Base-by-base conservation (phyloP, 2,797 vertebrate species). In the Novumbra hubbsi region DNA sequence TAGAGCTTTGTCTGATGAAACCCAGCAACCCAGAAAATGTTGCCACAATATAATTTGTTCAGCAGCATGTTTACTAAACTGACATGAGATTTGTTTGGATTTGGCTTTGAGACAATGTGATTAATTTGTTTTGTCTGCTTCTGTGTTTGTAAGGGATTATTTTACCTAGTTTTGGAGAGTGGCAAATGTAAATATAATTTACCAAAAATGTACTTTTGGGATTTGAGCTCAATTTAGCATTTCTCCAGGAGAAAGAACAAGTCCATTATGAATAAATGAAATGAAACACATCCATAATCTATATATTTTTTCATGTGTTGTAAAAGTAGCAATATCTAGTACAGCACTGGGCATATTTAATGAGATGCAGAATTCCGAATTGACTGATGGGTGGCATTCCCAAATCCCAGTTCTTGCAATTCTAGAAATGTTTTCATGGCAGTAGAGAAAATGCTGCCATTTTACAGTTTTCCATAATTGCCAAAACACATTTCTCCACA, bases 61-160 rank as follows among this genome's bases (percentile, higher is more conserved):
- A 84, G 21, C 55, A 24, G 88, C 80, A 78, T 76, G 69, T 81
- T 84, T 76, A 81, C 85, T 86, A 91, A 91, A 90, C 84, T 88
- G 85, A 80, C 75, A 70, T 63, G 65, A 81, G 73, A 72, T 86
- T 84, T 89, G 87, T 91, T 90, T 90, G 81, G 88, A 84, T 88
- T 88, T 85, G 86, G 74, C 81, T 83, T 76, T 55, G 79, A 86
- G 85, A 80, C 85, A 85, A 84, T 82, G 78, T 89, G 84, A 84
- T 85, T 90, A 87, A 89, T 92, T 90, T 93, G 92, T 92, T 84
- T 92, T 92, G 92, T 92, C 91, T 92, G 86, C 81, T 86, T 80
- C 85, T 86, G 80, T 82, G 88, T 91, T 90, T 90, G 85, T 78
- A 78, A 76, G 84, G 86, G 84, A 86, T 87, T 79, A 90, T 84